Conservation (phyloP, 2,797 vertebrate species). For the Iguana delicatissima region DNA sequence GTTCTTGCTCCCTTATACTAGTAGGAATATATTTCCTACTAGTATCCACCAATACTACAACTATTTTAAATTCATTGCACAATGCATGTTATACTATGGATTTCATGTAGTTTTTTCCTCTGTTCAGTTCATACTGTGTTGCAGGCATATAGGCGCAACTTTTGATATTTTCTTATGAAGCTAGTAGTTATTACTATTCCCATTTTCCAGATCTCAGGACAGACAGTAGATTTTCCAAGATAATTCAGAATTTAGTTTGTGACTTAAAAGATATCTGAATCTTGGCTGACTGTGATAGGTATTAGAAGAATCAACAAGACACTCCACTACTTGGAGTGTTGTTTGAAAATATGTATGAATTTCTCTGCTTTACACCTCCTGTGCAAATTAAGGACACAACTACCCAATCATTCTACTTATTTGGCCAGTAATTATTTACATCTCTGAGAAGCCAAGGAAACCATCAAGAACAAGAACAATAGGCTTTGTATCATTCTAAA, state of each 20-base stretch:
- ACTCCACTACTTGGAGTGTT: not conserved
- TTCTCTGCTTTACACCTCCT: not conserved
- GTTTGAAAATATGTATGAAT: not conserved
- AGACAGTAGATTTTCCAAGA: not conserved
- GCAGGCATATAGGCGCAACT: accelerated
- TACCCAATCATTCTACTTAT: not conserved
- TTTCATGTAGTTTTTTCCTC: not conserved
- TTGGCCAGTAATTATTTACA: not conserved
- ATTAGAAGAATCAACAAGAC: not conserved
- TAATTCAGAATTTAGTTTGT: not conserved
- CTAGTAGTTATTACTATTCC: not conserved
- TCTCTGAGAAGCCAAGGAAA: not conserved
- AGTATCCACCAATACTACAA: not conserved
- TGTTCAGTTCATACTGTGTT: not conserved
- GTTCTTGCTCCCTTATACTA: no score
- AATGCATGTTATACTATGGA: not conserved
- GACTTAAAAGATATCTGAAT: not conserved
- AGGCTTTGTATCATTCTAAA: not conserved
- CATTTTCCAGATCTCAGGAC: not conserved
- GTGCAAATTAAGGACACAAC: not conserved
- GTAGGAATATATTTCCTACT: no score
- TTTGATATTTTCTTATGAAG: not conserved
- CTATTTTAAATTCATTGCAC: not conserved
- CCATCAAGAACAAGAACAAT: not conserved
- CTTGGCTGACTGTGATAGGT: not conserved